phyloP scores from a whole-genome alignment of 2,113 vertebrate genomes.

The Coptodon rendalli region DNA sequence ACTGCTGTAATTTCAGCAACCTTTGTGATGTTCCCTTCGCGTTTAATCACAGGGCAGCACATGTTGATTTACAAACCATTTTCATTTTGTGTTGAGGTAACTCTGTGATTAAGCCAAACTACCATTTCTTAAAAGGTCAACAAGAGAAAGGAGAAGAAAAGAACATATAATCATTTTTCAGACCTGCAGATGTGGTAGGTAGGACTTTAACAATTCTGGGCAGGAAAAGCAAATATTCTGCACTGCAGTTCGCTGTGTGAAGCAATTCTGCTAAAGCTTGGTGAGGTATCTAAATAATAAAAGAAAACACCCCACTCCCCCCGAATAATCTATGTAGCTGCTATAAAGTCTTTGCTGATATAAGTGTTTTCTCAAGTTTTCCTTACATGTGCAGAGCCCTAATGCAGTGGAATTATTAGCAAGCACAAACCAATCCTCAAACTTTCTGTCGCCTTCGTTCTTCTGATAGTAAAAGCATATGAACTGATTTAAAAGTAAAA shows the following conservation, averaged over 20 bases:
- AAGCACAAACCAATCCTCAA: background rate
- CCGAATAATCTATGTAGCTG: background rate
- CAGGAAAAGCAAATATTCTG: background rate
- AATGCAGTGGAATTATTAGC: background rate
- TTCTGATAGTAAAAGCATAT: background rate
- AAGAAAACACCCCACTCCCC: background rate
- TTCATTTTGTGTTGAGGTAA: background rate
- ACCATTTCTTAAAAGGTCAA: background rate
- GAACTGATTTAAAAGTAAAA: background rate
- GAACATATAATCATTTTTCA: background rate
- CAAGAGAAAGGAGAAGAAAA: background rate
- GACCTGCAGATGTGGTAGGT: background rate
- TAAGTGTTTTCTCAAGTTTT: background rate
- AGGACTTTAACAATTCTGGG: background rate
- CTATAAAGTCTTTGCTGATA: background rate
- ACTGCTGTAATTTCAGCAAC: constrained; percentile 27
- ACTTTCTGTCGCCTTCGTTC: background rate
- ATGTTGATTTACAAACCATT: constrained; percentile 4
- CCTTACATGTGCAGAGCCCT: background rate
- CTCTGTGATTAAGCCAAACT: background rate
- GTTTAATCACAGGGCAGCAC: constrained; percentile 11
- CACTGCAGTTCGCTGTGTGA: background rate
- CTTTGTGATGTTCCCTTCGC: constrained; percentile 26
- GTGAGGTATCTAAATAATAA: background rate
- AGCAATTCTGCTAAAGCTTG: background rate